phyloP scores from a whole-genome alignment of 2,113 vertebrate genomes.

The Scomber scombrus region DNA sequence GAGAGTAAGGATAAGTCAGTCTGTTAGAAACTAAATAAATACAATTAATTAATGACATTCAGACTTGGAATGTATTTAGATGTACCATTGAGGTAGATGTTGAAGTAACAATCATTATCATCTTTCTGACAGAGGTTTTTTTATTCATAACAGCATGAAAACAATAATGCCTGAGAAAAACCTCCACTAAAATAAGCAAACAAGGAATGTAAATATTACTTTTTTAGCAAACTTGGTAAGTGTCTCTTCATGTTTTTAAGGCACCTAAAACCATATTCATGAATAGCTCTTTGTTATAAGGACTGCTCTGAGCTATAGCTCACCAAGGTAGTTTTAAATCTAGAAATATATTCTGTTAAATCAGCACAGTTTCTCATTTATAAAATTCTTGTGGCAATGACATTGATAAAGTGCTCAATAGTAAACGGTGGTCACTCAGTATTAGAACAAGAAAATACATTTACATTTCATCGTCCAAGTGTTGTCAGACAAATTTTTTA shows the following conservation, averaged over 20 bases:
- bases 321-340: conserved; percentile 8
- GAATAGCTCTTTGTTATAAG: conserved; percentile 12
- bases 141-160: conserved; percentile 17
- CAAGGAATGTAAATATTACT: neutral
- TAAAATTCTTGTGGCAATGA: conserved; percentile 28
- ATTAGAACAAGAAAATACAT: conserved; percentile 43
- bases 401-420: conserved; percentile 77
- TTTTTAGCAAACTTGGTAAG: neutral
- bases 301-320: conserved; percentile 1
- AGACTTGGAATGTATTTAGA: conserved; percentile 52
- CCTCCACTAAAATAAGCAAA: neutral
- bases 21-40: conserved; percentile 53
- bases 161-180: conserved; percentile 7
- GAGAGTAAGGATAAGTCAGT: neutral
- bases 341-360: neutral
- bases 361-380: conserved; percentile 16
- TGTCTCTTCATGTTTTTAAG: conserved; percentile 42
- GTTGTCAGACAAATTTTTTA: conserved; percentile 15
- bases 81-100: conserved; percentile 65
- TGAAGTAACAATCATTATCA: conserved; percentile 24
- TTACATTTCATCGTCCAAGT: conserved; percentile 15
- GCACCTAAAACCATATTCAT: conserved; percentile 34
- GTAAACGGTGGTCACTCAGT: conserved; percentile 54
- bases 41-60: conserved; percentile 15
- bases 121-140: neutral